Conservation (phyloP, 1,140 invertebrate genomes). For the Brachionus asplanchnoidis region DNA sequence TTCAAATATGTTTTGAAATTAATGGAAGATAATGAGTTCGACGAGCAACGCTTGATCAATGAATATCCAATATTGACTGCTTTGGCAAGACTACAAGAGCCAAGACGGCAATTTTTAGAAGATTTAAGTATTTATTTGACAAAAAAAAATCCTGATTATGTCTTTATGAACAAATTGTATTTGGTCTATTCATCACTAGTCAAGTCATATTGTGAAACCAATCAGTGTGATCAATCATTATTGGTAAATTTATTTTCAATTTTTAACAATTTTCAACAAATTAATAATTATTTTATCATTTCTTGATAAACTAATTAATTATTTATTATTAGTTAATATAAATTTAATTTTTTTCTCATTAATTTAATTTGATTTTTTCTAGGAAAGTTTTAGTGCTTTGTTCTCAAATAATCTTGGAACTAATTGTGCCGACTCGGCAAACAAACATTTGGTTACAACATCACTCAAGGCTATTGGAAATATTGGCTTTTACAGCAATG, state of each 20-base stretch:
- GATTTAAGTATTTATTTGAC: neutral
- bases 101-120: neutral
- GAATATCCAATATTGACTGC: slow-evolving; percentile 40
- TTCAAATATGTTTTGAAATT: slow-evolving; percentile 1
- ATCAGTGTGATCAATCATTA: neutral
- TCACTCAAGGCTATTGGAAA: slow-evolving; percentile 37
- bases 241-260: neutral
- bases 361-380: neutral
- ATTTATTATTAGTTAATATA: neutral
- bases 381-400: neutral
- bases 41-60: neutral
- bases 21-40: slow-evolving; percentile 19
- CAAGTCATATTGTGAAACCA: neutral
- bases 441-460: neutral
- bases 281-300: neutral
- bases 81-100: slow-evolving; percentile 32
- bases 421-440: neutral
- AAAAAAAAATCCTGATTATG: neutral
- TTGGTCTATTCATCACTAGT: slow-evolving; percentile 30
- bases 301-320: neutral
- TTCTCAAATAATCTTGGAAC: neutral
- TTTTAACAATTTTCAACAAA: neutral
- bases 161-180: slow-evolving; percentile 34
- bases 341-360: neutral
- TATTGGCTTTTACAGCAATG: slow-evolving; percentile 6